phyloP scores from a whole-genome alignment of 2,797 vertebrate genomes.

The Manis crassicaudata region DNA sequence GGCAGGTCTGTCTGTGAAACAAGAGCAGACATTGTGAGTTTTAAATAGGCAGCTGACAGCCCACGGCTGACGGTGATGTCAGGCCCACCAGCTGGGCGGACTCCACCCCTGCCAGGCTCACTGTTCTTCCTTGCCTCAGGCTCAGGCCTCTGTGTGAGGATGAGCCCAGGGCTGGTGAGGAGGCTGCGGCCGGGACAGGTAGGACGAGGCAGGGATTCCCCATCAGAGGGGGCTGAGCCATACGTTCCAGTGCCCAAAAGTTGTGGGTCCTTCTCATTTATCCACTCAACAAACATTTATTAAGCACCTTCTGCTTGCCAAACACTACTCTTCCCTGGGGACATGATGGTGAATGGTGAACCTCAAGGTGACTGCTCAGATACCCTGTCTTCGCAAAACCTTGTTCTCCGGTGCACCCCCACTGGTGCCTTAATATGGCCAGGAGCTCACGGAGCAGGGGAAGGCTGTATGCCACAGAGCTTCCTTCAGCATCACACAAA shows the following conservation, averaged over 20 bases:
- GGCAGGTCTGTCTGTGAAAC: constrained; percentile 27
- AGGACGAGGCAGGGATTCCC: background rate
- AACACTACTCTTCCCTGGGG: background rate
- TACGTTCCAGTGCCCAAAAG: background rate
- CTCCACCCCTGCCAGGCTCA: background rate
- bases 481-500: background rate
- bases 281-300: background rate
- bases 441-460: background rate
- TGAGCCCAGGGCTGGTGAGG: background rate
- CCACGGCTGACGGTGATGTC: background rate
- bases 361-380: background rate
- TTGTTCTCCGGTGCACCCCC: background rate
- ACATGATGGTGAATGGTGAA: background rate
- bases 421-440: background rate
- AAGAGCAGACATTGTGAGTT: constrained; percentile 19
- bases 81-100: rapidly evolving
- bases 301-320: background rate
- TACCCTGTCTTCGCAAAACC: background rate
- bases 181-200: background rate
- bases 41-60: constrained; percentile 10
- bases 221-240: background rate
- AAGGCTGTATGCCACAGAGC: background rate
- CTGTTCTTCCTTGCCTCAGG: background rate
- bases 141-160: rapidly evolving
- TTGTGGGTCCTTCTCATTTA: background rate